These are phyloP conservation scores for Cerastis rubricosa DNA, from an alignment of 2,888 invertebrate genomes.

Conservation along the genomic window DNA sequence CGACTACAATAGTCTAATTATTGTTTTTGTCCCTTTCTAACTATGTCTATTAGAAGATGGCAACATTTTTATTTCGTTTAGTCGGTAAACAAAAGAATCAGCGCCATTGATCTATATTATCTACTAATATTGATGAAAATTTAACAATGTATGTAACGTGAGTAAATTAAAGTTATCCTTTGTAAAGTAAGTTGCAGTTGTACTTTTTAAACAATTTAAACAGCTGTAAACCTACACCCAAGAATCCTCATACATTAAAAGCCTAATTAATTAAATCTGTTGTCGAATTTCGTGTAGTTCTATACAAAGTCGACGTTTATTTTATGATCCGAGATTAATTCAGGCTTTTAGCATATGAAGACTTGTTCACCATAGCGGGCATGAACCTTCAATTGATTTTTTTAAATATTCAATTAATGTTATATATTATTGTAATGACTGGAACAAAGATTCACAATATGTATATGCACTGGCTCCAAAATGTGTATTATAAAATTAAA, in stretches of 20 bases:
- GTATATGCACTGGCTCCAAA: conserved; percentile 55
- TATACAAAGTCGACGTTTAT: background rate
- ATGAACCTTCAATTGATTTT: conserved; percentile 27
- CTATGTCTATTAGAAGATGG: background rate
- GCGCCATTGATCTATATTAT: background rate
- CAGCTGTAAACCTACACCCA: background rate
- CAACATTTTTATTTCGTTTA: background rate
- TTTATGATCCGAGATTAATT: background rate
- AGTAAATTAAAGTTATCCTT: conserved; percentile 17
- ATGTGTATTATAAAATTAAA: conserved; percentile 23
- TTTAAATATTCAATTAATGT: conserved; percentile 21
- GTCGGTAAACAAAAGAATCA: conserved; percentile 18
- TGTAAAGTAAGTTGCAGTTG: conserved; percentile 27
- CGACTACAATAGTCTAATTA: background rate
- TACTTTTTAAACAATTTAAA: conserved; percentile 21
- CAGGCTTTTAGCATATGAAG: background rate
- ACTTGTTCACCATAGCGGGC: background rate
- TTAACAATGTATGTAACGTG: conserved; percentile 23
- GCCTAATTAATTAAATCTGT: conserved; percentile 11
- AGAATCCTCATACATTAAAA: background rate
- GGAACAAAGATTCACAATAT: conserved; percentile 54
- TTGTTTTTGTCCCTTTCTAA: background rate
- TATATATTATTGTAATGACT: conserved; percentile 51
- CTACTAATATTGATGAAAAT: conserved; percentile 1
- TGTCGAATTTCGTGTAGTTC: background rate